Conservation (phyloP, 53 echinoderm and acorn worm species). For the Astropecten irregularis region DNA sequence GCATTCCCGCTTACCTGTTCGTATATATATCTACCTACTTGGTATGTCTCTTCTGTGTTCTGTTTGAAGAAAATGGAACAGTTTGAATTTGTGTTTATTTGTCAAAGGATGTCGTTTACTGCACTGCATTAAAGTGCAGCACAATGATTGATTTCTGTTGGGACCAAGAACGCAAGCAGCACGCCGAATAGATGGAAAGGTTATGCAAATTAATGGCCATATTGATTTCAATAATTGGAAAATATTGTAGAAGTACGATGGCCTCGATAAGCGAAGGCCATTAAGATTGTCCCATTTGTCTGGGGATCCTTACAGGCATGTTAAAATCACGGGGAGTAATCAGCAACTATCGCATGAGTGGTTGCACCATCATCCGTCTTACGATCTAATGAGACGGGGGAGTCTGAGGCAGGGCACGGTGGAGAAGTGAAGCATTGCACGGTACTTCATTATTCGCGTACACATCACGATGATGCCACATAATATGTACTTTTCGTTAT, state of each 20-base stretch:
- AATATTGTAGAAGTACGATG: conserved; percentile 40
- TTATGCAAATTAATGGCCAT: conserved; percentile 26
- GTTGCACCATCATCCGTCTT: conserved; percentile 16
- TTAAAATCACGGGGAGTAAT: conserved; percentile 20
- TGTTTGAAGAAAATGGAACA: not conserved
- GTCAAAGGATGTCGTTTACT: too few species aligned
- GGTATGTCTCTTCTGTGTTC: not conserved
- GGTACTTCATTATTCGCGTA: conserved; percentile 16
- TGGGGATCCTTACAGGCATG: conserved; percentile 7
- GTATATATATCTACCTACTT: too few species aligned
- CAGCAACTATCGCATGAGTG: conserved; percentile 11
- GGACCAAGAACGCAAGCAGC: not conserved
- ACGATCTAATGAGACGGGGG: conserved; percentile 7
- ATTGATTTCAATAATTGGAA: conserved; percentile 33
- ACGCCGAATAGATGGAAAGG: not conserved
- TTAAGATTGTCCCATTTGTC: conserved; percentile 7
- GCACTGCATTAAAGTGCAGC: not conserved
- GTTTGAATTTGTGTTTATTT: not conserved
- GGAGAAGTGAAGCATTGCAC: not conserved
- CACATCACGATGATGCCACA: not conserved
- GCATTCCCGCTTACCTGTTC: too few species aligned
- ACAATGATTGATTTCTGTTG: not conserved
- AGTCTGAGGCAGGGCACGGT: not conserved
- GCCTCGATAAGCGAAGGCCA: conserved; percentile 22
- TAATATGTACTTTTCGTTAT: conserved; percentile 19